Base-by-base conservation (phyloP, 1,140 invertebrate genomes). In the Triops longicaudatus region DNA sequence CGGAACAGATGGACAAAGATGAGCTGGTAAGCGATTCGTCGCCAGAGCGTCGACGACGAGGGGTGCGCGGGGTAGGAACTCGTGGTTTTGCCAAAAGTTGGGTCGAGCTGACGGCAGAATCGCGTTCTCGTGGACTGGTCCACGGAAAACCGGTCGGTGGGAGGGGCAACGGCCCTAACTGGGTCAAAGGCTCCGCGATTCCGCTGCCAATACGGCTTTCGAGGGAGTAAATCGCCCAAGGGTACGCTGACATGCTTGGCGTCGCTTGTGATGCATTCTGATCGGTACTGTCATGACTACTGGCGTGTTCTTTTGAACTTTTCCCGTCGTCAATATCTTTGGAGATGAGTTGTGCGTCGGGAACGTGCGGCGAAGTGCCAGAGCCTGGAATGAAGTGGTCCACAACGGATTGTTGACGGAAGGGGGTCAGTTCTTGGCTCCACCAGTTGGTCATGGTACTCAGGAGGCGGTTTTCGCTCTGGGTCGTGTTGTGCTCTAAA, bases 1-100 rank as follows among this genome's bases (percentile, higher is more conserved):
- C 88, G 3, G 88, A 90, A 79, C 87, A 87, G 10, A 88, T 83
- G n/a, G 87, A 88, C 73, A 85, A 86, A 42, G 85, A 87, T 76
- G 87, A 88, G 75, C 86, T 86, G 76, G 84, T 87, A 10, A 87
- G 80, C 0, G 86, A 86, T 78, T 85, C 85, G 1, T 82, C 80
- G 1, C 84, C 78, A 78, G 50, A 63, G 22, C 50, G 50, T 63
- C 50, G 14, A 6, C 50, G 10, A 72, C 26, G 77, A 73, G 10
- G 77, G 28, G 12, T 73, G 26, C 37, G 73, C 37, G 72, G 43
- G 72, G 31, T 73, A 26, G 37, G 73, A 31, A 14, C 77, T n/a
- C 14, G 73, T 22, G 22, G 41, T 75, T 44, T 43, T 22, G 27
- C 14, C 50, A 75, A 76, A n/a, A 72, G 37, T 37, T 76, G 50